These are phyloP conservation scores for Malacoctenus gilli DNA, from an alignment of 2,797 vertebrate genomes.

Conservation along the genomic window DNA sequence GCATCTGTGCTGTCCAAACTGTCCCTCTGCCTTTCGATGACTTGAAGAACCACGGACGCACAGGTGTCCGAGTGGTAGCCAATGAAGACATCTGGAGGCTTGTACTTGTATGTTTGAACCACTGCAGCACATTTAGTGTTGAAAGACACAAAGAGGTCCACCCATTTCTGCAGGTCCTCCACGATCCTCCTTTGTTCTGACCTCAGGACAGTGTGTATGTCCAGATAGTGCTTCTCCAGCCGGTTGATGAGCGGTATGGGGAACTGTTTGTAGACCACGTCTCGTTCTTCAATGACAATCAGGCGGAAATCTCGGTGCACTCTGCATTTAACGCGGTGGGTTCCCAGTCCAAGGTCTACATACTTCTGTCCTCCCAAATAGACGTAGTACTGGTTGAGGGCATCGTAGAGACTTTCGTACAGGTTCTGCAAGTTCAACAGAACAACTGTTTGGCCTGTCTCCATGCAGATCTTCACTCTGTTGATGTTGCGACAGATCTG, in stretches of 20 bases:
- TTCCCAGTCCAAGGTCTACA: slow-evolving; percentile 90
- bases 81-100: slow-evolving; percentile 87
- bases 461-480: slow-evolving; percentile 89
- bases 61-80: slow-evolving; percentile 93
- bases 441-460: slow-evolving; percentile 84
- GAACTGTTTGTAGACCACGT: slow-evolving; percentile 88
- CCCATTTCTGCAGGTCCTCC: slow-evolving; percentile 84
- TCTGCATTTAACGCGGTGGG: slow-evolving; percentile 93
- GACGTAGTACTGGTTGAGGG: slow-evolving; percentile 92
- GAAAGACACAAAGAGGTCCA: slow-evolving; percentile 71
- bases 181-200: slow-evolving; percentile 81
- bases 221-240: slow-evolving; percentile 94
- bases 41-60: slow-evolving; percentile 91
- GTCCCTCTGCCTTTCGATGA: slow-evolving; percentile 70
- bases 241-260: slow-evolving; percentile 92
- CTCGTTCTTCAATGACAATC: slow-evolving; percentile 90
- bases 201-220: slow-evolving; percentile 88
- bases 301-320: slow-evolving; percentile 87
- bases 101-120: slow-evolving; percentile 72
- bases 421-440: slow-evolving; percentile 89
- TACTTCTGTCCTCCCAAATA: slow-evolving; percentile 90
- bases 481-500: slow-evolving; percentile 89
- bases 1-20: slow-evolving; percentile 33
- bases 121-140: slow-evolving; percentile 48
- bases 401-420: slow-evolving; percentile 90